Conservation (phyloP, 2,113 vertebrate genomes). For the Prietella phreatophila region DNA sequence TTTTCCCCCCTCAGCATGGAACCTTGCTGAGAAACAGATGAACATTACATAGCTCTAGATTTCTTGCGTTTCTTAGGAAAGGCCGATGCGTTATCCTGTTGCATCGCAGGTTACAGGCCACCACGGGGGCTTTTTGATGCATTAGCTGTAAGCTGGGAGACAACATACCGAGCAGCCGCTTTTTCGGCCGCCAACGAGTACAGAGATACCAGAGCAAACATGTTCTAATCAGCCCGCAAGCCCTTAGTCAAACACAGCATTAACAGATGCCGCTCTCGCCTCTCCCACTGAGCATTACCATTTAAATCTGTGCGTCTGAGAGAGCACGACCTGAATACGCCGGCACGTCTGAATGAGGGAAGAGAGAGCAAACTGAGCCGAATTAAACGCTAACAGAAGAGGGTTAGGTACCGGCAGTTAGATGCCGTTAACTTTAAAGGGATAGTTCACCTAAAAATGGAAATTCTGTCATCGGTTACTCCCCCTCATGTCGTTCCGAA, state of each 20-base stretch:
- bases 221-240: conserved; percentile 56
- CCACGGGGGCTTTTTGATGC: conserved; percentile 56
- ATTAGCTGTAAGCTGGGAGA: conserved; percentile 58
- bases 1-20: background rate
- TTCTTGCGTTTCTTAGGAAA: background rate
- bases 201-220: conserved; percentile 61
- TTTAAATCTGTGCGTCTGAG: conserved; percentile 38
- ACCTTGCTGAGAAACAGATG: background rate
- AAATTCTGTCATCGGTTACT: no score
- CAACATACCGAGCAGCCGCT: conserved; percentile 45
- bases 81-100: background rate
- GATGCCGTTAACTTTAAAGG: background rate
- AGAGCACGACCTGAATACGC: conserved; percentile 21
- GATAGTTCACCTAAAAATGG: no score
- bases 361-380: background rate
- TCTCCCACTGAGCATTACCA: conserved; percentile 25
- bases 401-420: background rate
- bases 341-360: background rate
- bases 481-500: no score
- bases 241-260: conserved; percentile 55
- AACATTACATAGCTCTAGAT: background rate
- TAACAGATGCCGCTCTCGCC: conserved; percentile 38
- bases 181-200: conserved; percentile 43
- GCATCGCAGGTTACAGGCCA: conserved; percentile 26
- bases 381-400: background rate